Evolutionary conservation across 2,888 invertebrate genomes (phyloP).

Genomic region (Drosophila tanythrix): DNA sequence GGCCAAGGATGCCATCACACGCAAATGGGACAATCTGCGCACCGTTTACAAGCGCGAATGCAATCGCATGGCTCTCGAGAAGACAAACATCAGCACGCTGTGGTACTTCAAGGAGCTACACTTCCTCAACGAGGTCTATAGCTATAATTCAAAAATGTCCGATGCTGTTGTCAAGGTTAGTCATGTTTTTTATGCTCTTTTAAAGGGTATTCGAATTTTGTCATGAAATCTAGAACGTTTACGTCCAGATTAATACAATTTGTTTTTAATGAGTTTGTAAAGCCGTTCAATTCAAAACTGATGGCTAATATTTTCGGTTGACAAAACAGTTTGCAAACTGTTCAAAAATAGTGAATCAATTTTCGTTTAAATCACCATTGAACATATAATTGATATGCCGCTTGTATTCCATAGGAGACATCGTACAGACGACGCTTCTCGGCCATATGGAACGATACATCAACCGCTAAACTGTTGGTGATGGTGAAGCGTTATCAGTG

Average conservation of each 20-base stretch:
- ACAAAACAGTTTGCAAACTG: too few relatives aligned
- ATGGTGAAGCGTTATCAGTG: conserved; percentile 80
- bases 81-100: conserved; percentile 81
- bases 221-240: neutral
- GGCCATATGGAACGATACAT: conserved; percentile 82
- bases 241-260: neutral
- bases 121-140: conserved; percentile 81
- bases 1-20: conserved; percentile 81
- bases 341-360: neutral
- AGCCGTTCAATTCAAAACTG: neutral
- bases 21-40: conserved; percentile 82
- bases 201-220: too few relatives aligned
- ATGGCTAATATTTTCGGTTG: neutral
- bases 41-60: conserved; percentile 83
- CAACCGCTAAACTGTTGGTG: conserved; percentile 75
- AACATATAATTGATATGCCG: neutral
- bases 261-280: neutral
- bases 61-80: conserved; percentile 82
- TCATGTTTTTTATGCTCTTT: neutral
- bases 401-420: conserved; percentile 64
- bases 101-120: conserved; percentile 82
- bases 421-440: conserved; percentile 81
- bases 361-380: neutral
- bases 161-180: conserved; percentile 79
- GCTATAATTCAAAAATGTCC: conserved; percentile 77